Evolutionary conservation across 2,113 vertebrate genomes (phyloP).

Genomic region (Amblyopsis rosae): DNA sequence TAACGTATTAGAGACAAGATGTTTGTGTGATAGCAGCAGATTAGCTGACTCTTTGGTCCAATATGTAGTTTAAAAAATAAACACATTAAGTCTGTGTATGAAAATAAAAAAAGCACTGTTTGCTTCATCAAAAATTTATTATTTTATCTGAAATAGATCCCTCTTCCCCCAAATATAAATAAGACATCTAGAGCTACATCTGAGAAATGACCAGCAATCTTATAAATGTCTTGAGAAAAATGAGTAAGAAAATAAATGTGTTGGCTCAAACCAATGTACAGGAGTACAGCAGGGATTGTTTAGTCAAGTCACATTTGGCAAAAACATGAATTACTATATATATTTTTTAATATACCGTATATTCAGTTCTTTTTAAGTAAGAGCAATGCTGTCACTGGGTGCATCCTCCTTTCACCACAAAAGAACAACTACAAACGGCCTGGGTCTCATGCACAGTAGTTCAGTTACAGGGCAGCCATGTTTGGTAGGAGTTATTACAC

Average conservation of each 20-base stretch:
- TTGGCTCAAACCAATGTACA: constrained; percentile 76
- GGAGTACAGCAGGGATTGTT: constrained; percentile 74
- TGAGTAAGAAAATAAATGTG: constrained; percentile 30
- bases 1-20: too few relatives aligned
- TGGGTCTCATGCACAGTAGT: constrained; percentile 6
- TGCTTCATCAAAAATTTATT: constrained; percentile 57
- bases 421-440: too few relatives aligned
- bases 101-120: constrained; percentile 63
- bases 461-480: constrained; percentile 95
- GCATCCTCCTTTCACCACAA: neutral
- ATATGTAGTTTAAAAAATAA: constrained; percentile 51
- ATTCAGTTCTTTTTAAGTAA: constrained; percentile 35
- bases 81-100: constrained; percentile 62
- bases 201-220: constrained; percentile 73
- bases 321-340: constrained; percentile 40
- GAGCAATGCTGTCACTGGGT: constrained; percentile 6
- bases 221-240: constrained; percentile 54
- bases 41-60: constrained; percentile 72
- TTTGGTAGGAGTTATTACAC: constrained; percentile 86
- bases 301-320: constrained; percentile 74
- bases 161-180: constrained; percentile 55
- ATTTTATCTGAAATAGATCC: constrained; percentile 37
- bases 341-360: constrained; percentile 10
- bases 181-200: constrained; percentile 62
- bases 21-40: too few relatives aligned